These are phyloP conservation scores for Ciconia boyciana DNA, from an alignment of 2,113 vertebrate genomes.

Conservation along the genomic window DNA sequence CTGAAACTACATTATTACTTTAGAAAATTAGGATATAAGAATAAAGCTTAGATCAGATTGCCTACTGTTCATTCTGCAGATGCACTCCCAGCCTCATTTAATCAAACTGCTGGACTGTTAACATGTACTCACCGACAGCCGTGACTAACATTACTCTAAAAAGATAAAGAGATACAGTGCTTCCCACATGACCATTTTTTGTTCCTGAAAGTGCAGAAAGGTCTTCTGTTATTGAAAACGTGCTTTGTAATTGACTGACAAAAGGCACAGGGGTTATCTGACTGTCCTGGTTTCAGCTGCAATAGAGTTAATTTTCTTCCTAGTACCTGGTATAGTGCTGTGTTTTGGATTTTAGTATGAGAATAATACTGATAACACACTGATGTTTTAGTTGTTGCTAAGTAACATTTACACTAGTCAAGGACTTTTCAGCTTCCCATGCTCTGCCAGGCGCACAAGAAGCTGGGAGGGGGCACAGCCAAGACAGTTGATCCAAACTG, in stretches of 20 bases:
- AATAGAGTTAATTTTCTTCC: too few relatives aligned
- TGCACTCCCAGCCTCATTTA: neutral
- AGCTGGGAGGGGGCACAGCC: too few relatives aligned
- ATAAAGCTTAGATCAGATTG: neutral
- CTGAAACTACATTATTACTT: neutral
- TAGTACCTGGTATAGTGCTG: too few relatives aligned
- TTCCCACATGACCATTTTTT: neutral
- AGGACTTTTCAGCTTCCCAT: too few relatives aligned
- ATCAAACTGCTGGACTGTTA: neutral
- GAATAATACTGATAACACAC: too few relatives aligned
- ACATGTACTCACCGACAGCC: neutral
- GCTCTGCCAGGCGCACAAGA: too few relatives aligned
- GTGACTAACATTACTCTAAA: neutral
- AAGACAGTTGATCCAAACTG: too few relatives aligned
- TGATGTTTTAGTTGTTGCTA: too few relatives aligned
- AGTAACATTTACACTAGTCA: too few relatives aligned
- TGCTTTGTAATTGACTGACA: neutral
- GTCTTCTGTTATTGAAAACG: neutral
- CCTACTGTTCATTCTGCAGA: neutral
- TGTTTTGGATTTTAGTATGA: too few relatives aligned
- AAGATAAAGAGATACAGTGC: neutral
- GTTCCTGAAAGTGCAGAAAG: neutral
- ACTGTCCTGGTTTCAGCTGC: too few relatives aligned
- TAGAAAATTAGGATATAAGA: neutral
- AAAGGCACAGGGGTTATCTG: conserved; percentile 8